Base-by-base conservation (phyloP, 2,797 vertebrate species). In the Scyliorhinus canicula region DNA sequence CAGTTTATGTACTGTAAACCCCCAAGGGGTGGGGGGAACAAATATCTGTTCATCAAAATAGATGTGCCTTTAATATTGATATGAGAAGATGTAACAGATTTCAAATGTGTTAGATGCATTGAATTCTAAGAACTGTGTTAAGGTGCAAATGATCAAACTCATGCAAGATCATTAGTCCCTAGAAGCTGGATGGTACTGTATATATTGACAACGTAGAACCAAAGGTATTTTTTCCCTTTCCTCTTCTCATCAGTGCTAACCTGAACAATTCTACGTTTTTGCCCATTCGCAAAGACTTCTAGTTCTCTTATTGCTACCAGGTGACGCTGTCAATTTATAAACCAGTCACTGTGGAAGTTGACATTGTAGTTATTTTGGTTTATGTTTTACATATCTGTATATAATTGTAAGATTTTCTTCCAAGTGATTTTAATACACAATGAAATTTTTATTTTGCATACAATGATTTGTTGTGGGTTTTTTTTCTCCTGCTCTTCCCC, bases 121-220 rank as follows among this genome's bases (percentile, higher is more conserved):
- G 47, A 71, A 93, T 52, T 93, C 63, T 35, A 71, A 93, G 91
- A 93, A 93, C 63, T 93, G 60, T 91, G 47, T 63, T 93, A 71
- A 16, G 91, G 44, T 69, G 63, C 57, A 93, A 69, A 69, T 50
- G 91, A 93, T 93, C n/a, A 93, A 93, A 67, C 63, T 67, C 93
- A 50, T 71, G 63, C 63, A 93, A 93, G 86, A 67, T 93, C 63
- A 71, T 71, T 50, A 93, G 93, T 93, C 65, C 44, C 52, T 55
- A 60, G 55, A 90, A 57, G 44, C 47, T 69, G 65, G 65, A 71
- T 93, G 24, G 93, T 93, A 93, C 91, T 93, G 91, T 93, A 93
- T 90, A 90, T 93, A 93, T 71, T 93, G 93, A 47, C 93, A 93
- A 52, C 69, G 67, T 71, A 93, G 93, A 93, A 71, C 93, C 93